phyloP scores from a whole-genome alignment of 2,797 vertebrate species.

The Eulemur albifrons region DNA sequence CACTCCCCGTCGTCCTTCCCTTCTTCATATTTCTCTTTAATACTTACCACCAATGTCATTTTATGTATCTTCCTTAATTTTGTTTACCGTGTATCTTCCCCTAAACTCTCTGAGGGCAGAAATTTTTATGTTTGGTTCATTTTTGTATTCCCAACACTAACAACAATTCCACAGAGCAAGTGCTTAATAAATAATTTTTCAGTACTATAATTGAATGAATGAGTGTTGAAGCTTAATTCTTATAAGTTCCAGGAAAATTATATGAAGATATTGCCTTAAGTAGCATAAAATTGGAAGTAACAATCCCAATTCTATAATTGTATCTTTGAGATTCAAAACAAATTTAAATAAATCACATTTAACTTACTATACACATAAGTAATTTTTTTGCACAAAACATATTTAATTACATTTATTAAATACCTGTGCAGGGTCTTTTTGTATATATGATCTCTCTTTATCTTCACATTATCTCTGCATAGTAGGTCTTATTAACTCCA shows the following conservation, averaged over 20 bases:
- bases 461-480: background rate
- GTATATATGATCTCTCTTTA: background rate
- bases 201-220: background rate
- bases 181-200: background rate
- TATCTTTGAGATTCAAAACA: background rate
- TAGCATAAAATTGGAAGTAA: background rate
- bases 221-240: background rate
- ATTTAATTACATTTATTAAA: background rate
- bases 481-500: background rate
- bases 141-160: background rate
- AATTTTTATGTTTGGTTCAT: background rate
- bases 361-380: background rate
- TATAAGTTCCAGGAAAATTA: background rate
- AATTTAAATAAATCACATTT: constrained; percentile 23
- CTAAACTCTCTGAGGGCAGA: background rate
- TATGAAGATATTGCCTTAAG: background rate
- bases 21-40: background rate
- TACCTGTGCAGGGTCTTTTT: background rate
- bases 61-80: background rate
- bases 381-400: background rate
- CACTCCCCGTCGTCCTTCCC: too few species aligned
- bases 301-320: background rate
- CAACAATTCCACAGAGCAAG: background rate
- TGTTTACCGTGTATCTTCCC: background rate
- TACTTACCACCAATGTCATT: background rate